Percentiles rank a stretch among this genome's conserved stretches.
phyloP scores from a whole-genome alignment of 2,113 vertebrate species.

The Electrona antarctica region DNA sequence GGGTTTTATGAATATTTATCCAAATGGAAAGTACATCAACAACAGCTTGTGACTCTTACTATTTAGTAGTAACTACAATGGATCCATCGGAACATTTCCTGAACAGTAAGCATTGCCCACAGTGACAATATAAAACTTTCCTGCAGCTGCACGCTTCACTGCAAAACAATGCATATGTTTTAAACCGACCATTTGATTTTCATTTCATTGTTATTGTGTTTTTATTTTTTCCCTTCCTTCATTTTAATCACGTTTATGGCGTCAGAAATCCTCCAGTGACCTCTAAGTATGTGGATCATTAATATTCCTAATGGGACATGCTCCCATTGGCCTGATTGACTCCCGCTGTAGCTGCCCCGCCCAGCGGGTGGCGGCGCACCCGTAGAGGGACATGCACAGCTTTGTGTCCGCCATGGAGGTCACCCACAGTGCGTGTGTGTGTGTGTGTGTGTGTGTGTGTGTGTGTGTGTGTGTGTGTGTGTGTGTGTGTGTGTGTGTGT shows the following conservation, averaged over 20 bases:
- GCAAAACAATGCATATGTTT: slow-evolving; percentile 28
- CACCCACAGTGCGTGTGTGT: no score
- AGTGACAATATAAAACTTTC: neutral
- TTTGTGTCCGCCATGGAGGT: neutral
- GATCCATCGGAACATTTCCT: no score
- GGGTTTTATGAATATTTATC: no score
- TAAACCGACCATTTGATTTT: no score
- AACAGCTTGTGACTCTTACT: no score
- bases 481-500: no score
- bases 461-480: no score
- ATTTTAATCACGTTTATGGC: neutral
- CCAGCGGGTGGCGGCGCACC: neutral
- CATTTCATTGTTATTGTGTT: neutral
- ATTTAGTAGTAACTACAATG: no score
- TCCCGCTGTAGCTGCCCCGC: slow-evolving; percentile 33
- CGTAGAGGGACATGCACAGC: neutral
- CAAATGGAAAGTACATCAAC: no score
- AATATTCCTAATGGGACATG: slow-evolving; percentile 65
- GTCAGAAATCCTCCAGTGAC: slow-evolving; percentile 11
- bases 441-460: no score
- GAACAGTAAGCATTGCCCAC: no score
- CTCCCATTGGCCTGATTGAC: slow-evolving; percentile 62
- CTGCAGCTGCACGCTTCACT: neutral
- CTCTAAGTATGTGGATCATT: slow-evolving; percentile 44
- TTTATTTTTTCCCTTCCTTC: neutral